These are phyloP conservation scores for Drosophila oshimai DNA, from an alignment of 1,140 invertebrate genomes.

Conservation along the genomic window DNA sequence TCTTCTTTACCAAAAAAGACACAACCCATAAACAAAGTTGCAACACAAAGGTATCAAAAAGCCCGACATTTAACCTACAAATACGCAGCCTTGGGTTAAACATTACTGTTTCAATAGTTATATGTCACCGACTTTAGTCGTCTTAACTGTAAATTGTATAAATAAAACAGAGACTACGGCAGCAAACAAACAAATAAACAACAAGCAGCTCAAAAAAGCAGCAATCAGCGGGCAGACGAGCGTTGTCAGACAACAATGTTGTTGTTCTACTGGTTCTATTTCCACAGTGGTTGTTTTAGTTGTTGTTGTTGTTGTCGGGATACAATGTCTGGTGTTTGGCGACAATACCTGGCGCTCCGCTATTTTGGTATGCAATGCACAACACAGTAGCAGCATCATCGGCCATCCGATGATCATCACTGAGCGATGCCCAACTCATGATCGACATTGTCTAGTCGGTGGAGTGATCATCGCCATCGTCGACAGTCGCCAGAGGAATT, in stretches of 20 bases:
- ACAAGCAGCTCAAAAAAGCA: conserved; percentile 32
- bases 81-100: conserved; percentile 4
- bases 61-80: too few relatives aligned
- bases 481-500: conserved; percentile 47
- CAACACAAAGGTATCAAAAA: too few relatives aligned
- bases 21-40: too few relatives aligned
- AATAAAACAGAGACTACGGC: conserved; percentile 65
- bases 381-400: conserved; percentile 57
- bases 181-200: conserved; percentile 33
- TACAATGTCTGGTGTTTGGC: conserved; percentile 45
- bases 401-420: conserved; percentile 42
- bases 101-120: neutral
- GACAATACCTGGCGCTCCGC: conserved; percentile 70
- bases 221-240: conserved; percentile 49
- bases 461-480: conserved; percentile 44
- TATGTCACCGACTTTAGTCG: conserved; percentile 22
- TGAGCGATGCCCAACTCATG: conserved; percentile 33
- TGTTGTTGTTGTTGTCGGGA: too few relatives aligned
- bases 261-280: conserved; percentile 40
- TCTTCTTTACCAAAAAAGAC: too few relatives aligned
- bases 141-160: conserved; percentile 74
- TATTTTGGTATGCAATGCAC: conserved; percentile 71
- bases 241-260: conserved; percentile 58
- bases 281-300: conserved; percentile 7
- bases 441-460: conserved; percentile 66